Evolutionary conservation across 2,113 vertebrate genomes (phyloP), one percentile per base, ranked within the genome.

Genomic region (Pionites leucogaster): DNA sequence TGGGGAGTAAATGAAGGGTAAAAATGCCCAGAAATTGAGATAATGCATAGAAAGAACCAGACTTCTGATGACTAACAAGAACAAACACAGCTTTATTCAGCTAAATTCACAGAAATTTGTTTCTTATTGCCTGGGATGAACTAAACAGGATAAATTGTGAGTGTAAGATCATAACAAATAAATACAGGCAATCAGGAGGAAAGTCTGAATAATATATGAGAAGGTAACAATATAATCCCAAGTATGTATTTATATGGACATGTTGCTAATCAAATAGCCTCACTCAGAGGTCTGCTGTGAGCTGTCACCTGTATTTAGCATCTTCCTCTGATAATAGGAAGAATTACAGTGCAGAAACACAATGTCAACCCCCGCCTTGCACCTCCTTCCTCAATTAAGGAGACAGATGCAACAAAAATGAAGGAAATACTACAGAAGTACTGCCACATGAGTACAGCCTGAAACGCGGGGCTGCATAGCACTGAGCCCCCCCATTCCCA

Each of bases 1-100:
- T 88, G 79, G 88, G 18, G 86, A 86, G 78, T 86, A 96, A 96
- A 95, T 82, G 88, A 95, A 95, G 82, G 68, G 72, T 52, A 44
- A 94, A 95, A 91, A 67, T 85, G 86, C 67, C 71, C 86, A 92
- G 91, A 96, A 96, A 93, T 84, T 78, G 72, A 95, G 76, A 90
- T 91, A 88, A 95, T 93, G 68, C 82, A 65, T 42, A 74, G 78
- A 90, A 93, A 84, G 68, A 59, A 93, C 1, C 2, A 94, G 83
- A 87, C 59, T 94, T 93, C n/a, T 23, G 76, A 74, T 47, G 88
- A 85, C 78, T 93, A 95, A 92, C 79, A 91, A 92, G 91, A 92
- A 69, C 59, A 82, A 93, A 90, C 71, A 78, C 49, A 81, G 41
- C 65, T 92, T 95, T 86, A 81, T 91, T 92, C 57, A 77, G 77